Evolutionary conservation across 2,888 invertebrate species (phyloP).

Genomic region (Blastobasis lacticolella): DNA sequence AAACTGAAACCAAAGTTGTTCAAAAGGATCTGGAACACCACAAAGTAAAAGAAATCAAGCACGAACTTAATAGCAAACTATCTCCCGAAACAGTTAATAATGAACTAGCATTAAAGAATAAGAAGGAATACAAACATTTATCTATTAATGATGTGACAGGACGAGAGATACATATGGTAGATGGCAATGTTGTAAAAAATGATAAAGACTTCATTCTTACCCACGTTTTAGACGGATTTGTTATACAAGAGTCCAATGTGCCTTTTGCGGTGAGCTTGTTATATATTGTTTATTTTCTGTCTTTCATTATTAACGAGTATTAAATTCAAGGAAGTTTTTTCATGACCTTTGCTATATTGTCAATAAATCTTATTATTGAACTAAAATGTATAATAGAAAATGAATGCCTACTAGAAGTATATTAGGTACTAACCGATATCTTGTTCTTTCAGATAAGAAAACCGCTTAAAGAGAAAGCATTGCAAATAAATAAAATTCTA

Average conservation of each 20-base stretch:
- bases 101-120: constrained; percentile 12
- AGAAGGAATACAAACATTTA: constrained; percentile 12
- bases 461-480: constrained; percentile 34
- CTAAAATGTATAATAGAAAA: no score
- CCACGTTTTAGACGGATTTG: constrained; percentile 60
- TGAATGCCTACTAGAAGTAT: no score
- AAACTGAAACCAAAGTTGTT: no score
- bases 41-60: constrained; percentile 3
- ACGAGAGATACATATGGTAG: constrained; percentile 19
- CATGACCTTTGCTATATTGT: no score
- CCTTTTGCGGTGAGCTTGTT: constrained; percentile 57
- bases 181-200: constrained; percentile 15
- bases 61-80: constrained; percentile 4
- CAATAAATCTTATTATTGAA: no score
- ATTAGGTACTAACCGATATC: no score
- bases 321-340: no score
- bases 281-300: background rate
- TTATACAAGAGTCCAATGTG: constrained; percentile 63
- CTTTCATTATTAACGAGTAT: background rate
- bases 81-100: constrained; percentile 8
- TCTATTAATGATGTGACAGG: constrained; percentile 20
- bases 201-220: constrained; percentile 41
- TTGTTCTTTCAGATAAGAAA: constrained; percentile 39
- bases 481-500: constrained; percentile 18
- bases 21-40: no score